Evolutionary conservation across 2,797 vertebrate genomes (phyloP).

Genomic region (Aulostomus chinensis): DNA sequence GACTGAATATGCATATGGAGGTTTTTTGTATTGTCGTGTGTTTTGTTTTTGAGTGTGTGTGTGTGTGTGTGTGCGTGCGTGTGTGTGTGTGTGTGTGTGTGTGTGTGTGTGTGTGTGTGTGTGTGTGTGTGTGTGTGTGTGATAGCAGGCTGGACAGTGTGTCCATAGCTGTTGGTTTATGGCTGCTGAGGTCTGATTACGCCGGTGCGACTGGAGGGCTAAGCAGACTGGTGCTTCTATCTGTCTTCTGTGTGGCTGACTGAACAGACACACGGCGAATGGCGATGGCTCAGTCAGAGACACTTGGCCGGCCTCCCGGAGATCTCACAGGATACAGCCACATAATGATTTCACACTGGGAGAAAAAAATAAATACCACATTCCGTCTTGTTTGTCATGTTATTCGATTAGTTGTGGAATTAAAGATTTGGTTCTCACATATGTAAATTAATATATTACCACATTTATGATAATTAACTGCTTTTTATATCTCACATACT

Average conservation of each 20-base stretch:
- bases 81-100: slow-evolving; percentile 5
- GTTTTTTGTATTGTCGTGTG: slow-evolving; percentile 16
- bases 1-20: no score
- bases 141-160: slow-evolving; percentile 58
- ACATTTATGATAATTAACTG: no score
- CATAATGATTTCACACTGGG: slow-evolving; percentile 58
- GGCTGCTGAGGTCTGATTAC: slow-evolving; percentile 77
- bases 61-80: slow-evolving; percentile 4
- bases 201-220: slow-evolving; percentile 67
- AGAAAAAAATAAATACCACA: slow-evolving; percentile 44
- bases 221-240: slow-evolving; percentile 72
- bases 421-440: no score
- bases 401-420: no score
- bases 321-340: slow-evolving; percentile 60
- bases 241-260: slow-evolving; percentile 71
- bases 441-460: no score
- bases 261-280: slow-evolving; percentile 65
- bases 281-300: slow-evolving; percentile 70
- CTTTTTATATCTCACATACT: no score
- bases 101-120: slow-evolving; percentile 19
- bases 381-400: slow-evolving; percentile 43
- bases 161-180: slow-evolving; percentile 74
- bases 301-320: slow-evolving; percentile 69
- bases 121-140: slow-evolving; percentile 36
- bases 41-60: slow-evolving; percentile 6